A percentile compares a stretch with the other conserved stretches of the same genome.
These are phyloP conservation scores for Tenthredo notha DNA, from an alignment of 2,888 invertebrate species.

Conservation along the genomic window DNA sequence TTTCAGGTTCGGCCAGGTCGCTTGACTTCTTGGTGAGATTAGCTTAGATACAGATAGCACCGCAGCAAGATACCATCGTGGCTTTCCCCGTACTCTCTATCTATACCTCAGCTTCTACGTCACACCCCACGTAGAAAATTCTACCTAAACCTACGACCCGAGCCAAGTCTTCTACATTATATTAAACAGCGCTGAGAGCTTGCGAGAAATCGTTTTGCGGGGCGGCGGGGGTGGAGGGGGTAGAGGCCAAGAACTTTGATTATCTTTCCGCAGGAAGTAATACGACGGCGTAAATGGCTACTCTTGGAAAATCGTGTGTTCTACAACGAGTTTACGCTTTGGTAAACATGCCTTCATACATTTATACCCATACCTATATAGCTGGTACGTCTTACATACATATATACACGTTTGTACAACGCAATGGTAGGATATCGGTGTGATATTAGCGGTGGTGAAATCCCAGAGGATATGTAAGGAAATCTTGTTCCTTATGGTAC, in stretches of 20 bases:
- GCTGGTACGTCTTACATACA: no score
- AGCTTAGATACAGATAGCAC: constrained; percentile 75
- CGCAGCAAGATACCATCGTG: constrained; percentile 64
- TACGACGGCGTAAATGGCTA: constrained; percentile 7
- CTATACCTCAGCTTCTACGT: background rate
- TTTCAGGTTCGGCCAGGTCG: constrained; percentile 64
- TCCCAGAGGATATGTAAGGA: constrained; percentile 35
- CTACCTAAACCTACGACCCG: constrained; percentile 17
- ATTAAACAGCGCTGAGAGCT: constrained; percentile 27
- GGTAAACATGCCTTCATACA: background rate
- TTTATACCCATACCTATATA: background rate
- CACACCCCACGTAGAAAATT: background rate
- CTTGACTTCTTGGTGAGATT: constrained; percentile 73
- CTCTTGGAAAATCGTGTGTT: constrained; percentile 32
- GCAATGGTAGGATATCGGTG: background rate
- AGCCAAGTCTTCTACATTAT: background rate
- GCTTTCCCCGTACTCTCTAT: constrained; percentile 57
- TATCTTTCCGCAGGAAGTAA: constrained; percentile 20
- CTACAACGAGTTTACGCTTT: constrained; percentile 27
- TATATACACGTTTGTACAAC: background rate
- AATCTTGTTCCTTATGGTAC: constrained; percentile 34
- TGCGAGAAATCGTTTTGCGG: constrained; percentile 30
- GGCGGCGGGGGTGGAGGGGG: background rate
- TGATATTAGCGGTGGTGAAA: constrained; percentile 17
- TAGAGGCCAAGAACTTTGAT: constrained; percentile 43